phyloP scores from a whole-genome alignment of 2,797 vertebrate genomes.

The Peromyscus melanophrys region DNA sequence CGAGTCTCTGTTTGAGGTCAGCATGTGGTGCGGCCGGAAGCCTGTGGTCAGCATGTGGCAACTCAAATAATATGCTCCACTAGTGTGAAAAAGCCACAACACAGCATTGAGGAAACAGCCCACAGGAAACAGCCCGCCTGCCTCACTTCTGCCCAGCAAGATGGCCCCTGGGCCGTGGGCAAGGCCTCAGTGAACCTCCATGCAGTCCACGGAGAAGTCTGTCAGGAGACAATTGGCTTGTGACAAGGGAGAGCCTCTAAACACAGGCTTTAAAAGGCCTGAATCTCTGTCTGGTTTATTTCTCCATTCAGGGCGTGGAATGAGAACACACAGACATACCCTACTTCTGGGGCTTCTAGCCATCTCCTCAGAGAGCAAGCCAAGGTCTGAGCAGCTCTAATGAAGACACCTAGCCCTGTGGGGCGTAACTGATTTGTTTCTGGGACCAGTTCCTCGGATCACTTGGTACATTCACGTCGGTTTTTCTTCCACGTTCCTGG shows the following conservation, averaged over 20 bases:
- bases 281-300: conserved; percentile 36
- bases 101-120: neutral
- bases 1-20: conserved; percentile 71
- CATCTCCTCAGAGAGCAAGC: neutral
- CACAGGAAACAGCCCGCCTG: neutral
- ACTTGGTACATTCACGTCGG: neutral
- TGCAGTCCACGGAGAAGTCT: rapidly evolving
- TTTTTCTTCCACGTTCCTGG: neutral
- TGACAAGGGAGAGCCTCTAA: neutral
- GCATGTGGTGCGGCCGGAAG: conserved; percentile 59
- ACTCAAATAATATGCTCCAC: conserved; percentile 62
- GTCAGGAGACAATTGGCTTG: conserved; percentile 12
- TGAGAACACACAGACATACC: neutral
- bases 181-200: neutral
- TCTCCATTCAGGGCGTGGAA: neutral
- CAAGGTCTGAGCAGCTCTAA: neutral
- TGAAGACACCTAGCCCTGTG: neutral
- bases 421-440: neutral
- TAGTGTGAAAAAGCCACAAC: conserved; percentile 76
- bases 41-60: conserved; percentile 78
- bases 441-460: neutral
- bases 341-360: neutral
- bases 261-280: conserved; percentile 36
- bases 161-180: neutral
- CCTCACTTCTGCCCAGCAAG: neutral